Evolutionary conservation across 1,140 invertebrate species (phyloP).

Genomic region (Epicauta chinensis): DNA sequence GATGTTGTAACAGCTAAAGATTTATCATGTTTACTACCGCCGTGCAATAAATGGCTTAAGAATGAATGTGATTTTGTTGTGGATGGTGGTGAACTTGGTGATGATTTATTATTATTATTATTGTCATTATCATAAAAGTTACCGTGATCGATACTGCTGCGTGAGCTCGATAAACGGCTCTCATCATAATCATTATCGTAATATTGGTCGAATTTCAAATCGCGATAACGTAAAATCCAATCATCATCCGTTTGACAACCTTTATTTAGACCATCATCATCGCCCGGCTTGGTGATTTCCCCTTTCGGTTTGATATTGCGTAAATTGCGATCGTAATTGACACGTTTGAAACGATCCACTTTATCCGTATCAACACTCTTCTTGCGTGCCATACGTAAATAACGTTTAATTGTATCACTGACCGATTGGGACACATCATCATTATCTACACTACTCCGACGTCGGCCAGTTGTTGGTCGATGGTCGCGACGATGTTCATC

Average conservation of each 20-base stretch:
- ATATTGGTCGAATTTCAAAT: slow-evolving; percentile 36
- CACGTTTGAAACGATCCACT: slow-evolving; percentile 73
- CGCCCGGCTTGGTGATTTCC: slow-evolving; percentile 64
- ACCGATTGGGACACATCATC: slow-evolving; percentile 80
- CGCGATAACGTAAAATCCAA: slow-evolving; percentile 53
- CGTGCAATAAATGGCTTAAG: slow-evolving; percentile 58
- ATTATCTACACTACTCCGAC: slow-evolving; percentile 69
- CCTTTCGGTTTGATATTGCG: slow-evolving; percentile 76
- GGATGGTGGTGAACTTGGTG: slow-evolving; percentile 44
- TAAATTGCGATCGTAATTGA: slow-evolving; percentile 81
- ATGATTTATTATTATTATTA: slow-evolving; percentile 34
- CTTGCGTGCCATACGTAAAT: slow-evolving; percentile 76
- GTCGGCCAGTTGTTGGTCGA: slow-evolving; percentile 34
- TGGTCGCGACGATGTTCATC: slow-evolving; percentile 39
- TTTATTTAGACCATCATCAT: slow-evolving; percentile 64
- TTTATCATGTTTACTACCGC: slow-evolving; percentile 49
- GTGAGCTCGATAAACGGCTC: slow-evolving; percentile 48
- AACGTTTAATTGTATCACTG: slow-evolving; percentile 76
- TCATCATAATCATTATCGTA: slow-evolving; percentile 29
- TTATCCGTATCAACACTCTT: slow-evolving; percentile 76
- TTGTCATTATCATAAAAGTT: slow-evolving; percentile 42
- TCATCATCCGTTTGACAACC: slow-evolving; percentile 68
- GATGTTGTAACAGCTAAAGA: slow-evolving; percentile 23
- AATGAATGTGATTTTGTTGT: slow-evolving; percentile 55
- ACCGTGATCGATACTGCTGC: slow-evolving; percentile 43